A percentile compares a stretch with the other conserved stretches of the same genome.
phyloP scores from a whole-genome alignment of 1,140 invertebrate genomes.

The Apis florea region DNA sequence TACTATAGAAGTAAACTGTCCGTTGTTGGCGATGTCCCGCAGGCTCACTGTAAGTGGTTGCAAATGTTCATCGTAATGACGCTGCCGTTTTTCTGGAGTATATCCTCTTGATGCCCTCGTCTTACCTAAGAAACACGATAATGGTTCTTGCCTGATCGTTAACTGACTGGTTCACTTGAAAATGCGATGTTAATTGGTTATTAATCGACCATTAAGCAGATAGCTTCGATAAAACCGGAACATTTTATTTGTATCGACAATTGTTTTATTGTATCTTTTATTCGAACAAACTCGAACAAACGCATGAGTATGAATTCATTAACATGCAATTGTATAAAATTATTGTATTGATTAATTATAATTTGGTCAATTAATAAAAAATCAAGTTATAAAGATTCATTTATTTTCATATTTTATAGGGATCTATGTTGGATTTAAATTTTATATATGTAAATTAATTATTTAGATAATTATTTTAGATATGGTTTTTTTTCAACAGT shows the following conservation, averaged over 20 bases:
- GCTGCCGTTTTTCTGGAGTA: conserved; percentile 31
- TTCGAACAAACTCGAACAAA: too few relatives aligned
- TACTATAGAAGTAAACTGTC: background rate
- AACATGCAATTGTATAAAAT: background rate
- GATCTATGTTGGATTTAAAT: background rate
- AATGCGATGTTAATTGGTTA: conserved; percentile 29
- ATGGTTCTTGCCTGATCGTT: conserved; percentile 22
- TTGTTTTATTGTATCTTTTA: background rate
- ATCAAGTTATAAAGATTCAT: background rate
- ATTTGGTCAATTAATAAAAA: background rate
- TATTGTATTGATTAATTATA: conserved; percentile 3
- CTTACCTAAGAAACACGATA: conserved; percentile 14
- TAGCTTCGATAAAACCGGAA: background rate
- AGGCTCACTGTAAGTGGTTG: conserved; percentile 15
- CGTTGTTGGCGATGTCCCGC: conserved; percentile 19
- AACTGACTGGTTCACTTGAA: conserved; percentile 14
- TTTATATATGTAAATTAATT: background rate
- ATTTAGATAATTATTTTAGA: background rate
- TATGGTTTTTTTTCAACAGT: too few relatives aligned
- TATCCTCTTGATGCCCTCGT: background rate
- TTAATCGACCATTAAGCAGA: conserved; percentile 22
- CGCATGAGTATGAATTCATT: background rate
- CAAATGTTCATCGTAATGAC: conserved; percentile 38
- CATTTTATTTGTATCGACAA: background rate
- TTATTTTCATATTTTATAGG: too few relatives aligned